Evolutionary conservation across 1,140 invertebrate species (phyloP), one percentile per base, ranked within the genome.

Genomic region (Pseudomyrmex flavicornis): DNA sequence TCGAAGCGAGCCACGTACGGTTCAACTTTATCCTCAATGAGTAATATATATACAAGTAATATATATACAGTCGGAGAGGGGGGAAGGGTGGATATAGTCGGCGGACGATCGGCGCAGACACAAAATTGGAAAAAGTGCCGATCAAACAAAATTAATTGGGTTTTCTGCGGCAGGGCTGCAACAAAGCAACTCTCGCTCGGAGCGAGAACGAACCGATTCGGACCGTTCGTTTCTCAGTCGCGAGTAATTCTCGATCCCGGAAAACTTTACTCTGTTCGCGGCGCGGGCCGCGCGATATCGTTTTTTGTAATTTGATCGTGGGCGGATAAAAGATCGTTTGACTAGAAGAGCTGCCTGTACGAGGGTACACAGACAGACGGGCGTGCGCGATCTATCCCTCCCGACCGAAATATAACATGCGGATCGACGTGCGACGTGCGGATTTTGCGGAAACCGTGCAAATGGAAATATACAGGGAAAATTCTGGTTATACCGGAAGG

Each of bases 61-160:
- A n/a, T n/a, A n/a, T n/a, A n/a, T n/a, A 5, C n/a, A 52, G 26
- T 0, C 26, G 15, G 44, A 15, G 12, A 12, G 10, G 20, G 9
- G 20, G 44, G 26, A n/a, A n/a, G 8, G 44, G 35, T 15, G 2
- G 58, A 17, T 35, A 35, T 35, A 35, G 35, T 35, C 35, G n/a
- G 20, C n/a, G 10, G 52, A 20, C 5, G 22, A n/a, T 22, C 22
- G 2, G 13, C 54, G 52, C 52, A 20, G 13, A 10, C 20, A 48
- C 62, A 74, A 83, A 85, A 85, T 85, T 85, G 84, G 79, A 85
- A 85, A 83, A 75, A 85, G 84, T 82, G 62, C 79, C 70, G 79
- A 74, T 85, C 84, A 85, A 85, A 85, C 79, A 85, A 85, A 83
- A 85, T 75, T 75, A 85, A 85, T 85, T 85, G 79, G 70, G 61